Evolutionary conservation across 2,888 invertebrate genomes (phyloP), one percentile per base, ranked within the genome.

Genomic region (Eremobia ochroleuca): DNA sequence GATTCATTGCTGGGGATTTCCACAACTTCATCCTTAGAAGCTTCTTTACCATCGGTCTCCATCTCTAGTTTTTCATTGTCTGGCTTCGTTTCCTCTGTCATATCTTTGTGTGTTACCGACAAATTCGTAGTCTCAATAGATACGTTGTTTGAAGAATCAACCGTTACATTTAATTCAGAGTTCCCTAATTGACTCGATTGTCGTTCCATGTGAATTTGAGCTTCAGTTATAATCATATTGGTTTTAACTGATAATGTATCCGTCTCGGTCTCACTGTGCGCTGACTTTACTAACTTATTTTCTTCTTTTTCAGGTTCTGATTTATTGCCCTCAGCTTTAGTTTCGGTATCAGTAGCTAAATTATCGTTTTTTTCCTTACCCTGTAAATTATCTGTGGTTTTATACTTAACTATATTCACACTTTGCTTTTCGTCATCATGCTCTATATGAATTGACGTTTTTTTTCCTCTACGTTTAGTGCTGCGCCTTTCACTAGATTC

Each of bases 201-300:
- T 73, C 95, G 94, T 89, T 97, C 95, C 93, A 96, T 95, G 77
- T 97, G 97, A 82, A 97, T 96, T 93, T 97, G 96, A 40, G 97
- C 97, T 94, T 97, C 97, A 15, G 97, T 97, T 70, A 95, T 94
- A 65, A 97, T 93, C 94, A 96, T 96, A 83, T 96, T 97, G 8
- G 97, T 96, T 91, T 97, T 96, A 9, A 97, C 93, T 40, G 97
- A 97, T 78, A 96, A 85, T 11, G 96, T 96, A 83, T 97, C 97
- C 1, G 96, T 96, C 92, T 97, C 97, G 71, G 94, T 97, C 92
- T 95, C 97, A 92, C 96, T 97, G 15, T 92, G 93, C 34, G 31
- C 62, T 65, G 92, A 91, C 90, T 94, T 96, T 49, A 88, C 81
- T 43, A 90, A 79, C 87, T 92, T 91, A 67, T 86, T 88, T 73